Evolutionary conservation across 2,797 vertebrate species (phyloP), one percentile per base, ranked within the genome.

Genomic region (Pangasius larnaudii): DNA sequence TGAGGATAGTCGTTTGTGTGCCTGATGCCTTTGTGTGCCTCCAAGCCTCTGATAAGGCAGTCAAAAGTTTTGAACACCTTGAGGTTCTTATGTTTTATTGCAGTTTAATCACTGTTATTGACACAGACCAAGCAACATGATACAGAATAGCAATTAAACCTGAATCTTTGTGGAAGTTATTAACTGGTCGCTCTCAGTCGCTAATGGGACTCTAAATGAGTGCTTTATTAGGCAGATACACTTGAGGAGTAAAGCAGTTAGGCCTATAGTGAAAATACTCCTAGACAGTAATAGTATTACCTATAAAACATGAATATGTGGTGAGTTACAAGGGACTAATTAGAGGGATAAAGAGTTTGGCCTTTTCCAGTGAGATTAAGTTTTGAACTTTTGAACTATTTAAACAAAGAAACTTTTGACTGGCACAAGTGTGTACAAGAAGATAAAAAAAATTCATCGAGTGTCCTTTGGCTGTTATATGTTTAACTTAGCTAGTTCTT

Each of bases 71-170:
- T 75, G 42, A 51, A 77, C 46, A 77, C 7, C 27, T 75, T 2
- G 13, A 30, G 19, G 22, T 79, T 53, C n/a, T 30, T 53, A 78
- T 9, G 27, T 30, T 18, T 78, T 78, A 78, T 30, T 51, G 8
- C 75, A 53, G 42, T 42, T 77, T 75, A 51, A 75, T 49, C 10
- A n/a, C 42, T 16, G 19, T 75, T 51, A 77, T 30, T 77, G 14
- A 6, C 10, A n/a, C 49, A 78, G n/a, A 56, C 49, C 51, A 10
- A 80, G 33, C n/a, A 53, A 56, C n/a, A 56, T 36, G 30, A 79
- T 22, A 58, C 7, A 33, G n/a, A 78, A 79, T 33, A 79, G 77
- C 30, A 61, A 42, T 27, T 51, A 78, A 78, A 78, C 75, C n/a
- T 33, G 49, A 19, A 30, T 51, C 46, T 77, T 51, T 53, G 14